Evolutionary conservation across 2,888 invertebrate genomes (phyloP), one percentile per base, ranked within the genome.

Genomic region (Erebia aethiops): DNA sequence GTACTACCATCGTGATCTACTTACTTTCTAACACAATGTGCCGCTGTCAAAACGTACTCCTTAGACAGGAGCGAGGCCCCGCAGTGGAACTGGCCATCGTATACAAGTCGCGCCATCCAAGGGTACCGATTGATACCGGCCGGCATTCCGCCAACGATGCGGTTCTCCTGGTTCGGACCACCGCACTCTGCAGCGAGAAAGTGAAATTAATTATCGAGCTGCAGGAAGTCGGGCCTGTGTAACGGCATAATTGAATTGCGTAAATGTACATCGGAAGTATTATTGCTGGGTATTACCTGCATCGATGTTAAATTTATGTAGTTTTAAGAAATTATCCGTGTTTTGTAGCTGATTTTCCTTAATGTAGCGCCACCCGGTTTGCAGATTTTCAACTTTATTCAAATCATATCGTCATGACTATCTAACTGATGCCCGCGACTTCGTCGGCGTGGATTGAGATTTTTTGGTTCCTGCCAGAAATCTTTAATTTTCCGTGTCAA

Each of bases 1-100:
- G 46, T 46, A 13, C 46, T 46, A 13, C 46, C 46, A 46, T 13
- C 1, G 11, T 46, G 46, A 46, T 13, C 56, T 43, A 86, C 92
- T 85, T 89, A 96, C 96, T 96, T 96, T 85, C 96, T 93, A 69
- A 98, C 96, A 84, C 98, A 98, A 91, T 98, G 98, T 2, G 98
- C 98, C 0, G 98, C 98, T 0, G 98, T 97, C 69, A 98, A 93
- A 71, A 98, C 97, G 84, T 97, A 97, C 87, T 97, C 97, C 84
- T 96, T 96, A 69, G 97, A 97, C 60, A 98, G 93, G 43, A 98
- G 93, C 2, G 97, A 97, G 26, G 96, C 98, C 0, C 98, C 98
- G 82, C 98, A 98, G 85, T 98, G 98, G 90, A 97, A 98, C 87
- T 96, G 96, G 0, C 97, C 97, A 82, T 98, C 97, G 86, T 98